Conservation (phyloP, 2,113 vertebrate species). For the Xenopus borealis region DNA sequence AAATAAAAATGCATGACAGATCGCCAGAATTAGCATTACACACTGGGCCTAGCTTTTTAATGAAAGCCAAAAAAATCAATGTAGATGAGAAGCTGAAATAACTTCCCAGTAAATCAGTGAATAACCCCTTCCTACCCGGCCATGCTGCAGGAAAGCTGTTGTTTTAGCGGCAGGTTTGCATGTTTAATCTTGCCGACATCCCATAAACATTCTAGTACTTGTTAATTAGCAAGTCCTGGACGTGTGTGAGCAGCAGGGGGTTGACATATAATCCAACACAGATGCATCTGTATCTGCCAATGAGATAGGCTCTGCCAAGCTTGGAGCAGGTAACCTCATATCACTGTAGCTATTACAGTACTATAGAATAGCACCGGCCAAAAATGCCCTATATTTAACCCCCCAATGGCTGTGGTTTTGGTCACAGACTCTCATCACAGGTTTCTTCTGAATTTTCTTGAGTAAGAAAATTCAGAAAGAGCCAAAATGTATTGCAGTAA, state of each 20-base stretch:
- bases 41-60: not conserved
- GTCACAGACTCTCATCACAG: too few relatives aligned
- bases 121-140: too few relatives aligned
- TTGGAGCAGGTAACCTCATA: slow-evolving; percentile 5
- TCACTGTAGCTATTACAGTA: slow-evolving; percentile 1
- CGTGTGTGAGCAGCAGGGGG: slow-evolving; percentile 6
- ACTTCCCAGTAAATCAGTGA: not conserved
- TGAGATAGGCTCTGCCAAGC: slow-evolving; percentile 22
- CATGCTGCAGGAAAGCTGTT: too few relatives aligned
- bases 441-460: too few relatives aligned
- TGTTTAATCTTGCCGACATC: not conserved
- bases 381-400: not conserved
- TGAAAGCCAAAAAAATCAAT: not conserved
- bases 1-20: not conserved
- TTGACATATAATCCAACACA: slow-evolving; percentile 15
- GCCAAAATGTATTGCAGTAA: too few relatives aligned
- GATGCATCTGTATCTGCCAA: slow-evolving; percentile 23
- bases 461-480: too few relatives aligned
- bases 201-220: not conserved
- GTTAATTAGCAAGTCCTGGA: slow-evolving; percentile 33
- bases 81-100: too few relatives aligned
- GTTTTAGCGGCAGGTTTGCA: too few relatives aligned
- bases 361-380: slow-evolving; percentile 6
- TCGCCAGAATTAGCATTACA: not conserved
- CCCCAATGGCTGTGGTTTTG: not conserved